phyloP scores from a whole-genome alignment of 2,888 invertebrate genomes.

The Archaeoteleia sp. region DNA sequence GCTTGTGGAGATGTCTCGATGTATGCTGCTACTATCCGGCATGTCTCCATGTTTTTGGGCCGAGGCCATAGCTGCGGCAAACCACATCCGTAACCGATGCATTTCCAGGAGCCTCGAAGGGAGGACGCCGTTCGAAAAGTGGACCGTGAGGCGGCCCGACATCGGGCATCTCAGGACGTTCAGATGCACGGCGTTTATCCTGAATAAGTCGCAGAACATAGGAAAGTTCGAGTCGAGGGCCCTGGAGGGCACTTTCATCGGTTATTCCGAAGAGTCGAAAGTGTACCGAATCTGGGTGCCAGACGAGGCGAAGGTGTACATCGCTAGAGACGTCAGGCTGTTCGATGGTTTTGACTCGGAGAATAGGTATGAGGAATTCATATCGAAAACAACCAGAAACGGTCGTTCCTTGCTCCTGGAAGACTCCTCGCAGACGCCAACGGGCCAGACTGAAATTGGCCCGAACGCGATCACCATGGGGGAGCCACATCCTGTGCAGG shows the following conservation, averaged over 20 bases:
- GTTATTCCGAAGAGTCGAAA: slow-evolving; percentile 40
- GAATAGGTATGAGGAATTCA: no score
- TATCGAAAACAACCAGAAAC: background rate
- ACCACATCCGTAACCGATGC: slow-evolving; percentile 59
- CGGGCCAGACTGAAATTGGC: no score
- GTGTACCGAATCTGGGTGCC: slow-evolving; percentile 39
- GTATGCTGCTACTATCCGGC: slow-evolving; percentile 52
- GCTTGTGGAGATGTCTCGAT: slow-evolving; percentile 56
- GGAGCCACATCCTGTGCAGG: no score
- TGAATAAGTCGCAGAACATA: slow-evolving; percentile 9
- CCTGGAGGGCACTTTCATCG: slow-evolving; percentile 35
- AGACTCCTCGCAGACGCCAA: no score
- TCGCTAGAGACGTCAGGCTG: slow-evolving; percentile 43
- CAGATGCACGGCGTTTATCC: slow-evolving; percentile 40
- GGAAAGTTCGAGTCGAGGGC: slow-evolving; percentile 37
- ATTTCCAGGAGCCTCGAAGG: slow-evolving; percentile 36
- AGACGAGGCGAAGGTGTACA: slow-evolving; percentile 25
- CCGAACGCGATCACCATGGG: no score
- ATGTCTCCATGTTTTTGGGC: no score
- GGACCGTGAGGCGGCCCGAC: slow-evolving; percentile 24
- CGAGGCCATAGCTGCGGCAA: no score
- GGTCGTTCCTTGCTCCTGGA: background rate
- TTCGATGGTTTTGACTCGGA: background rate
- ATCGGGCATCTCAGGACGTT: slow-evolving; percentile 54
- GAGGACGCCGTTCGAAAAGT: slow-evolving; percentile 47